Conservation (phyloP, 2,113 vertebrate genomes). For the Saimiri boliviensis region DNA sequence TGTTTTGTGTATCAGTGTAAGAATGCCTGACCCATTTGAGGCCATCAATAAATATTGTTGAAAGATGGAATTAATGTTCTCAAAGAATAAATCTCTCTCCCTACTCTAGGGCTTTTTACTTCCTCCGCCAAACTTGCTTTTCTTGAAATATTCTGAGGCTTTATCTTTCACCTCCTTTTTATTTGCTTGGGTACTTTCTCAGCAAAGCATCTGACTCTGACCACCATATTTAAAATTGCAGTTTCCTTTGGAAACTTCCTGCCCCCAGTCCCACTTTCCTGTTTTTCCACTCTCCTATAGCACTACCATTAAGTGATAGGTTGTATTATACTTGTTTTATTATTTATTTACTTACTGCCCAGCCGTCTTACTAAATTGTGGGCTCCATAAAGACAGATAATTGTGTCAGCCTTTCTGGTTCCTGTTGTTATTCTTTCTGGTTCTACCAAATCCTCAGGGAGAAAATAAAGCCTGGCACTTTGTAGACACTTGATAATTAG, state of each 20-base stretch:
- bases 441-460: not conserved
- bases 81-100: not conserved
- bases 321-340: not conserved
- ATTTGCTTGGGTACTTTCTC: not conserved
- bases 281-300: not conserved
- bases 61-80: not conserved
- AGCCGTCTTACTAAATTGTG: not conserved
- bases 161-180: not conserved
- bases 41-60: not conserved
- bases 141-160: not conserved
- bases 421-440: not conserved
- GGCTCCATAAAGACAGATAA: not conserved
- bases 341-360: not conserved
- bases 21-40: fast-evolving
- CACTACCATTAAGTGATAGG: not conserved
- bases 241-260: not conserved
- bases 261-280: fast-evolving
- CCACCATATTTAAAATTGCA: not conserved
- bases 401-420: not conserved
- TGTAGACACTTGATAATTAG: not conserved
- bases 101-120: not conserved
- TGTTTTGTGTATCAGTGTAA: not conserved
- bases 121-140: not conserved
- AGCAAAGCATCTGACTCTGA: not conserved
- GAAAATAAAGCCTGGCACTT: not conserved